A percentile compares a stretch with the other conserved stretches of the same genome.
Conservation (phyloP, 2,888 invertebrate species). For the Andrena dorsata region DNA sequence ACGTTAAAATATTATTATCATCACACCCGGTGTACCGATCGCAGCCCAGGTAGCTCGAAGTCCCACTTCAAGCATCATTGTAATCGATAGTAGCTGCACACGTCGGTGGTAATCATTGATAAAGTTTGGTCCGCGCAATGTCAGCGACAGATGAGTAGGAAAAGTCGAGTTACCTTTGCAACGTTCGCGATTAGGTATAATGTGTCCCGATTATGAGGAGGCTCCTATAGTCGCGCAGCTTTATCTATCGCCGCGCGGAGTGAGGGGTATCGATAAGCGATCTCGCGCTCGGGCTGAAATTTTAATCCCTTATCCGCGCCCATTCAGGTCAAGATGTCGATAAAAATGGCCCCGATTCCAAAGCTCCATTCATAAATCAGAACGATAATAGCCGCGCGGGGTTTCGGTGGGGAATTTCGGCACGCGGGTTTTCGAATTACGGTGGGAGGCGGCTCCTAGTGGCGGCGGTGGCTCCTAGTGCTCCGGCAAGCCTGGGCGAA, state of each 20-base stretch:
- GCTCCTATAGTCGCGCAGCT: not conserved
- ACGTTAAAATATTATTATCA: no score
- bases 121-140: constrained; percentile 36
- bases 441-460: no score
- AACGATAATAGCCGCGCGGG: no score
- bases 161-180: constrained; percentile 51
- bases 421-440: no score
- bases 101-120: constrained; percentile 30
- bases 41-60: not conserved
- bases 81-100: constrained; percentile 13
- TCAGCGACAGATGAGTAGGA: constrained; percentile 45
- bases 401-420: no score
- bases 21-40: no score
- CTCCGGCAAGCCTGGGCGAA: constrained; percentile 38
- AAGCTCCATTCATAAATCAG: no score
- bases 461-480: not conserved
- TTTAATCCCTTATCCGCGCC: no score
- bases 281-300: no score
- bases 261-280: no score
- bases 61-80: not conserved
- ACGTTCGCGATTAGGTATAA: constrained; percentile 43
- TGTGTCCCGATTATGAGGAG: constrained; percentile 12
- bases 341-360: not conserved
- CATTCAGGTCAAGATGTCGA: no score
- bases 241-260: not conserved